These are phyloP conservation scores for Allolobophora icterica DNA, from an alignment of 2,888 invertebrate genomes.

Conservation along the genomic window DNA sequence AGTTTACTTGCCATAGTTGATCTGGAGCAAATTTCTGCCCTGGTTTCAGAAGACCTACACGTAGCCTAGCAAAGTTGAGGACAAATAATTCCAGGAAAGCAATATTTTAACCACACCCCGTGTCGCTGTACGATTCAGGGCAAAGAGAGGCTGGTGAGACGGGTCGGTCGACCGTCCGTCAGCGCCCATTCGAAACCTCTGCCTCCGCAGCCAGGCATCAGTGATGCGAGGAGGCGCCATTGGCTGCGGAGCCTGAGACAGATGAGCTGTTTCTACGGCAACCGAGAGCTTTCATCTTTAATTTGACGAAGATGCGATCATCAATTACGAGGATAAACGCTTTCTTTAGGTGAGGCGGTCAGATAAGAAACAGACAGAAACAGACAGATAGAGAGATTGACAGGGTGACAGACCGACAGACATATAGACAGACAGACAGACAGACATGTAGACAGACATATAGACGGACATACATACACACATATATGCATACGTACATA, in stretches of 20 bases:
- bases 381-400: not conserved
- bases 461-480: not conserved
- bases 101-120: not conserved
- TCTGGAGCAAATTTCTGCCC: no score
- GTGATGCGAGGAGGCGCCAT: conserved; percentile 14
- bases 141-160: not conserved
- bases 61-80: no score
- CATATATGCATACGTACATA: not conserved
- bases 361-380: not conserved
- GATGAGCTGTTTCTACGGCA: no score
- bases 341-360: not conserved
- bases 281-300: not conserved
- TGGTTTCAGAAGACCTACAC: no score
- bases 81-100: not conserved
- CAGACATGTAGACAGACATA: not conserved
- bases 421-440: not conserved
- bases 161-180: not conserved
- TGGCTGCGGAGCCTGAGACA: not conserved
- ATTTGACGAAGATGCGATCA: conserved; percentile 1
- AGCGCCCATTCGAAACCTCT: not conserved
- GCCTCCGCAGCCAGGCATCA: not conserved
- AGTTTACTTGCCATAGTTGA: no score
- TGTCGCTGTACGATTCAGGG: not conserved
- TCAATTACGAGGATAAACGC: not conserved
- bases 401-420: not conserved